Evolutionary conservation across 2,888 invertebrate genomes (phyloP).

Genomic region (Mechanitis mazaeus): DNA sequence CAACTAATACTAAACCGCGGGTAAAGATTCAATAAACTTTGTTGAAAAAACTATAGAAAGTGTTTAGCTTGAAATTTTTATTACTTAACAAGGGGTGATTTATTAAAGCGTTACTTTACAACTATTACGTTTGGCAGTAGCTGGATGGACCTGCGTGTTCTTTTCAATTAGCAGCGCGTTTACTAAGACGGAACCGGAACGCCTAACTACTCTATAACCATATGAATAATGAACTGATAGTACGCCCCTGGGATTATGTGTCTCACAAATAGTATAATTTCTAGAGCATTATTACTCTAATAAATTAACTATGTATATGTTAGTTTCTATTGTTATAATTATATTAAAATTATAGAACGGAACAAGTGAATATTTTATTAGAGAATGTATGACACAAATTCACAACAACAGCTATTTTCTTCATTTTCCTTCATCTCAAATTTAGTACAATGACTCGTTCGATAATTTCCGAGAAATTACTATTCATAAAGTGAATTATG

Average conservation of each 20-base stretch:
- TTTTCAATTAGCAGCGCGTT: conserved; percentile 40
- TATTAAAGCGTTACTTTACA: conserved; percentile 9
- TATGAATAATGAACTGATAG: conserved; percentile 24
- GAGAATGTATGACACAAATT: no score
- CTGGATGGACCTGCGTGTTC: conserved; percentile 41
- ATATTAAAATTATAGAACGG: no score
- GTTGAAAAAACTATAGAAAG: no score
- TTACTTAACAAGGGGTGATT: no score
- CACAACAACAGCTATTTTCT: not conserved
- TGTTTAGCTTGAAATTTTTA: no score
- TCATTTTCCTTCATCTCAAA: conserved; percentile 6
- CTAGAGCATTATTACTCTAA: no score
- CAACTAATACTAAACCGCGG: no score
- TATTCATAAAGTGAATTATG: conserved; percentile 8
- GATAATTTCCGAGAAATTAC: conserved; percentile 7
- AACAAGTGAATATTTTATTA: no score
- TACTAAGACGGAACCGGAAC: conserved; percentile 29
- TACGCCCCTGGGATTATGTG: conserved; percentile 22
- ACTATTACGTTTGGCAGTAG: conserved; percentile 39
- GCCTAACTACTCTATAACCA: conserved; percentile 21
- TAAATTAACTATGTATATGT: no score
- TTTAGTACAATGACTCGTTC: conserved; percentile 1
- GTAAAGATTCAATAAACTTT: no score
- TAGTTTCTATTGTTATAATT: no score
- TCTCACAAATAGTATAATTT: conserved; percentile 8